Percentiles rank a stretch among this genome's conserved stretches.
Conservation (phyloP, 2,888 invertebrate genomes). For the Diarsia mendica region DNA sequence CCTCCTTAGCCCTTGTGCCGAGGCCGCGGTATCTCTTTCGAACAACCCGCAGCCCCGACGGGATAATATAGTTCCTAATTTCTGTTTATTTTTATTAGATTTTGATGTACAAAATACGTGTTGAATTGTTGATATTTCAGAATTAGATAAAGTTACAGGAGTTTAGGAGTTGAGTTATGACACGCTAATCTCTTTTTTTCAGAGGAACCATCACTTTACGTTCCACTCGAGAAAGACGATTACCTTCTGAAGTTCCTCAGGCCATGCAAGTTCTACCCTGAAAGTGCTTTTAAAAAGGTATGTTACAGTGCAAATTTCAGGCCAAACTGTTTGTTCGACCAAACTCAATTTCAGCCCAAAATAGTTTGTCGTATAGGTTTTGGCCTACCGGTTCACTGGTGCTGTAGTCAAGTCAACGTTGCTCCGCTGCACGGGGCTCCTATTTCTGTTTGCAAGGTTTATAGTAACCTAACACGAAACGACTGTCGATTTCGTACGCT, state of each 20-base stretch:
- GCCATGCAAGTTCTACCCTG: conserved; percentile 96
- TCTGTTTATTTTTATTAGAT: too few species aligned
- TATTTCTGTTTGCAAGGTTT: neutral
- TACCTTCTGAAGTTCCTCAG: conserved; percentile 95
- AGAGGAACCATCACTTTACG: conserved; percentile 91
- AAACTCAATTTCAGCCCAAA: neutral
- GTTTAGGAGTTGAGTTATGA: neutral
- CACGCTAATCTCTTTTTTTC: conserved; percentile 60
- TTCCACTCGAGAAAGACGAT: conserved; percentile 93
- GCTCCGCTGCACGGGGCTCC: neutral
- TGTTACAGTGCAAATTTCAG: conserved; percentile 60
- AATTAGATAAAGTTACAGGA: neutral
- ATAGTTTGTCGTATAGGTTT: neutral
- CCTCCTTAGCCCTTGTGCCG: too few species aligned
- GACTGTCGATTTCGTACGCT: neutral
- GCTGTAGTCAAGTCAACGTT: too few species aligned
- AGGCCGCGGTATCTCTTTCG: too few species aligned
- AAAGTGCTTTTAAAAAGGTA: conserved; percentile 94
- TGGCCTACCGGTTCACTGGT: neutral
- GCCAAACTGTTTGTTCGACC: neutral
- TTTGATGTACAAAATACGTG: too few species aligned
- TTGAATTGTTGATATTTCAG: neutral
- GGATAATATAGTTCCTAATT: too few species aligned
- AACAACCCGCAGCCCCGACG: too few species aligned
- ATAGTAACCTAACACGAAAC: neutral